Conservation (phyloP, 2,888 invertebrate species). For the Euproctis similis region DNA sequence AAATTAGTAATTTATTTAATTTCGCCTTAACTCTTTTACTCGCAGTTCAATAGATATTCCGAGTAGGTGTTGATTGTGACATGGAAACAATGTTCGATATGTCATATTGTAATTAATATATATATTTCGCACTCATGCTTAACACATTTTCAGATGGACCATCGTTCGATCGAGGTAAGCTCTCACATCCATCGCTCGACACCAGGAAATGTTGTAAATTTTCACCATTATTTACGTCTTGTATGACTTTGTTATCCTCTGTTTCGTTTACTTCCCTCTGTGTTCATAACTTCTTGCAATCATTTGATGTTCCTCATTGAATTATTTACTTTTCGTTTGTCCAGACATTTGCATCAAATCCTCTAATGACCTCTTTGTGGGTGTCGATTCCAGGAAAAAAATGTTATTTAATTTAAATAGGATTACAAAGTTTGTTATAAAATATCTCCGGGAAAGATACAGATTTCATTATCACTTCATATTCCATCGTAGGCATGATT, state of each 20-base stretch:
- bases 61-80: neutral
- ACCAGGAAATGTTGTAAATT: slow-evolving; percentile 64
- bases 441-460: neutral
- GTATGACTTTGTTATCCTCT: too few species aligned
- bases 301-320: too few species aligned
- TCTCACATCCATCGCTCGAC: slow-evolving; percentile 41
- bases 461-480: slow-evolving; percentile 19
- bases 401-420: too few species aligned
- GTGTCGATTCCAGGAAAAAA: too few species aligned
- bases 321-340: too few species aligned
- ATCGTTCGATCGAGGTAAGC: slow-evolving; percentile 65
- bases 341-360: too few species aligned
- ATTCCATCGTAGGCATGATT: slow-evolving; percentile 17
- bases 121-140: slow-evolving; percentile 42
- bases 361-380: too few species aligned
- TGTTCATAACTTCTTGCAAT: too few species aligned
- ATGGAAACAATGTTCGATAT: slow-evolving; percentile 21
- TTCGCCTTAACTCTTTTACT: neutral
- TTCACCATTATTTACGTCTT: slow-evolving; percentile 39
- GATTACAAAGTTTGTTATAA: too few species aligned
- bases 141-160: slow-evolving; percentile 66
- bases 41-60: neutral
- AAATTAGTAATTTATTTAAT: neutral
- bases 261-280: too few species aligned
- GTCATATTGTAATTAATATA: slow-evolving; percentile 11